Evolutionary conservation across 2,888 invertebrate genomes (phyloP).

Genomic region (Microplitis deprimator): DNA sequence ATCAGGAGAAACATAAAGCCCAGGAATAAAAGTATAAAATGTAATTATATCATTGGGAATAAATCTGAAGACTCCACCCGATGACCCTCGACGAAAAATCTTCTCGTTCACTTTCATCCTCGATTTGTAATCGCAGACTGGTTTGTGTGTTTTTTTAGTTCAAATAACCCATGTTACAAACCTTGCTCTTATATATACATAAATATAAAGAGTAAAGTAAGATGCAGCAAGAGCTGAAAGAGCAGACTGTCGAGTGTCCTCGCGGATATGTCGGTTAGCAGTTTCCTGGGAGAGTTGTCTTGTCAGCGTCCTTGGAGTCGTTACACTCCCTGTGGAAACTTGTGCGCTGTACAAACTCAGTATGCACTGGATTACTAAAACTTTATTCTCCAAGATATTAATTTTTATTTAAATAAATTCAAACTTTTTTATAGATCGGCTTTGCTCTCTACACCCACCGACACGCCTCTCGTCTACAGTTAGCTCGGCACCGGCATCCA

Average conservation of each 20-base stretch:
- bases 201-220: conserved; percentile 14
- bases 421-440: conserved; percentile 51
- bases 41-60: conserved; percentile 12
- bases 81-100: conserved; percentile 22
- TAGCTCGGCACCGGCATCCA: not conserved
- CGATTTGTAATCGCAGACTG: conserved; percentile 42
- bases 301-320: conserved; percentile 65
- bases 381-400: conserved; percentile 31
- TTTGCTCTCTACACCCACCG: conserved; percentile 49
- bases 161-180: conserved; percentile 29
- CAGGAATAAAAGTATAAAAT: not conserved
- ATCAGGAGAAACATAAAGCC: not conserved
- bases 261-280: conserved; percentile 63
- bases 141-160: conserved; percentile 35
- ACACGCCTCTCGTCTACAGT: conserved; percentile 54
- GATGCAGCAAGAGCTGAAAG: conserved; percentile 36
- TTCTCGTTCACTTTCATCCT: conserved; percentile 27
- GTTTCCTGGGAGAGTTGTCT: conserved; percentile 66
- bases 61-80: conserved; percentile 30
- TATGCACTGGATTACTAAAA: not conserved
- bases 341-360: not conserved
- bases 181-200: conserved; percentile 32
- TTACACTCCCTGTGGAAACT: conserved; percentile 53
- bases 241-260: conserved; percentile 56
- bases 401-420: conserved; percentile 22